Conservation (phyloP, 2,113 vertebrate genomes). For the Peromyscus polionotus region DNA sequence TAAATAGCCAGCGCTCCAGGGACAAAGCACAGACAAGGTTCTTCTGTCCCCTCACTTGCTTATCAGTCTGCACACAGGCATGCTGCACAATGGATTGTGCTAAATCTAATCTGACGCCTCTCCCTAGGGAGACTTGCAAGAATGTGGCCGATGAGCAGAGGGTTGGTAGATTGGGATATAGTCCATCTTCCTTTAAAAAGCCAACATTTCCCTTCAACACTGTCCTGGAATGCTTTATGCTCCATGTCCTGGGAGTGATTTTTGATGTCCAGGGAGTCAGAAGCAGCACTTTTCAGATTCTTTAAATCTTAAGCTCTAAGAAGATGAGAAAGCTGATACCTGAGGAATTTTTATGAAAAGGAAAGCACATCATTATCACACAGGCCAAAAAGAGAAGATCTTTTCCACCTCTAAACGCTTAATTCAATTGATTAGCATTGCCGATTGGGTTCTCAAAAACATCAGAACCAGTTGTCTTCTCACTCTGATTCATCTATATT, state of each 20-base stretch:
- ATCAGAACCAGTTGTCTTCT: background rate
- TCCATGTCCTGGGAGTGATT: background rate
- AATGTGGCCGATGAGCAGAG: constrained; percentile 68
- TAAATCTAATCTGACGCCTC: constrained; percentile 77
- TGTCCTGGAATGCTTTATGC: background rate
- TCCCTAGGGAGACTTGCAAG: constrained; percentile 64
- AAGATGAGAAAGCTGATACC: background rate
- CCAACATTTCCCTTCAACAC: constrained; percentile 45
- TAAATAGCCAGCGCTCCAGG: constrained; percentile 69
- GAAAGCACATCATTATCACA: background rate
- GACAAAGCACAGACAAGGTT: constrained; percentile 54
- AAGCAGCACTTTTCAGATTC: background rate
- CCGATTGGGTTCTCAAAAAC: background rate
- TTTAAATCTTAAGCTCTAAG: background rate
- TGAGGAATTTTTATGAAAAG: background rate
- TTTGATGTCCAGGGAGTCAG: constrained; percentile 27
- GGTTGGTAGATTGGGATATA: constrained; percentile 71
- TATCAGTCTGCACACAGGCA: constrained; percentile 71
- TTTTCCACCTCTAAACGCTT: background rate
- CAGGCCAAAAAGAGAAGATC: background rate
- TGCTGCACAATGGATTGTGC: constrained; percentile 67
- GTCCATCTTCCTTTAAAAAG: constrained; percentile 68
- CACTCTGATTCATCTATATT: background rate
- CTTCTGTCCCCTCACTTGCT: constrained; percentile 9
- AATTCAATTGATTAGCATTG: background rate